Evolutionary conservation across 2,797 vertebrate species (phyloP).

Genomic region (Phataginus tricuspis): DNA sequence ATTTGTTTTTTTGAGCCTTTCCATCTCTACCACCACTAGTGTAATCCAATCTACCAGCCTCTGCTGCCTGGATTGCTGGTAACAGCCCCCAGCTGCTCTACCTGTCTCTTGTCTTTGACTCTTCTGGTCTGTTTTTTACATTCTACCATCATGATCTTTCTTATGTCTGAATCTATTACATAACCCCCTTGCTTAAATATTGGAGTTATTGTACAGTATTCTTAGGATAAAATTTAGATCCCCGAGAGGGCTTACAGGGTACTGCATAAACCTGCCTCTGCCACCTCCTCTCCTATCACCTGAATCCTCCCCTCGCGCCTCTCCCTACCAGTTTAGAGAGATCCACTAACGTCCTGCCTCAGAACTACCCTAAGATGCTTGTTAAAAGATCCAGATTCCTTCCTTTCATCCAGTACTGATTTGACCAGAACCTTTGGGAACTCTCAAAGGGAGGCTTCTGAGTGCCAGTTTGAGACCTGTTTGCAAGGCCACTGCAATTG

Average conservation of each 20-base stretch:
- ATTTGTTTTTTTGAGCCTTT: neutral
- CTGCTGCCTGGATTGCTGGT: neutral
- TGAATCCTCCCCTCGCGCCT: neutral
- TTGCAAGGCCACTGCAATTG: neutral
- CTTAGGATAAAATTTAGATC: neutral
- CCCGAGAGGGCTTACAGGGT: neutral
- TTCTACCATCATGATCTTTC: neutral
- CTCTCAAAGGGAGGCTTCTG: neutral
- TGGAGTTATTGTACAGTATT: neutral
- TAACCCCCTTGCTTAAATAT: neutral
- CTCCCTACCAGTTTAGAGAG: neutral
- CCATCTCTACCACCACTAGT: neutral
- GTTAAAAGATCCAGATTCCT: neutral
- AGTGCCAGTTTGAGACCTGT: neutral
- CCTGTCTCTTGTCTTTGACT: neutral
- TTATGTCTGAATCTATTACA: neutral
- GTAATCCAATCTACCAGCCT: neutral
- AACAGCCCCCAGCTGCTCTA: neutral
- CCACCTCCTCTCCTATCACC: neutral
- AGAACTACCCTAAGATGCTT: neutral
- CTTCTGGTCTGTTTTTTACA: neutral
- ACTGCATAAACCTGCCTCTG: neutral
- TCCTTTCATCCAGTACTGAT: neutral
- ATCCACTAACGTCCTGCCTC: neutral
- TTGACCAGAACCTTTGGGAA: neutral